A percentile compares a stretch with the other conserved stretches of the same genome.
Evolutionary conservation across 2,888 invertebrate genomes (phyloP).

Genomic region (Acrobasis repandana): DNA sequence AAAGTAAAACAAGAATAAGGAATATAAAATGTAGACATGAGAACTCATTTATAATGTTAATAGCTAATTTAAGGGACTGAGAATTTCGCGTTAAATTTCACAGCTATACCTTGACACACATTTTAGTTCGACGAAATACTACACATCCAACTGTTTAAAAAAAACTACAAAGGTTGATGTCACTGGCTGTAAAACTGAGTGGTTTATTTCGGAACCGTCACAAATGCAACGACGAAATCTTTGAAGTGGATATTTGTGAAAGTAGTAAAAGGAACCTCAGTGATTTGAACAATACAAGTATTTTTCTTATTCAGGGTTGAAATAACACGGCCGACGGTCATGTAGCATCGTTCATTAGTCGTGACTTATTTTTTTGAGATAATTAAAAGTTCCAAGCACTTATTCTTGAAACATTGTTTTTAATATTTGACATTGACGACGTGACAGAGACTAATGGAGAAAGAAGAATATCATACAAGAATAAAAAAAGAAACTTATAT

Average conservation of each 20-base stretch:
- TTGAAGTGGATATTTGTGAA: conserved; percentile 7
- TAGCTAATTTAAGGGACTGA: conserved; percentile 7
- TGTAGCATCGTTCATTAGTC: background rate
- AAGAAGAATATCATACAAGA: too few relatives aligned
- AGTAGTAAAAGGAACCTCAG: conserved; percentile 9
- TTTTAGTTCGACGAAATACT: conserved; percentile 48
- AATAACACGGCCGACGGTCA: background rate
- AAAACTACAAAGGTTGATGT: conserved; percentile 58
- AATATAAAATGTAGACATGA: background rate
- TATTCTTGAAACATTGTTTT: background rate
- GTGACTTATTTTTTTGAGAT: conserved; percentile 4
- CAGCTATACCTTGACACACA: conserved; percentile 60
- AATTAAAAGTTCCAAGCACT: background rate
- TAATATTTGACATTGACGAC: background rate
- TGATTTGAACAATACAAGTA: conserved; percentile 6
- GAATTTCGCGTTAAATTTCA: conserved; percentile 20
- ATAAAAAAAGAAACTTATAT: too few relatives aligned
- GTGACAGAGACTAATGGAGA: background rate
- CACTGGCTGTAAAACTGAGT: conserved; percentile 53
- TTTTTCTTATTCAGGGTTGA: conserved; percentile 2
- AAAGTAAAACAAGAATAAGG: background rate
- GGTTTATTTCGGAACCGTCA: conserved; percentile 50
- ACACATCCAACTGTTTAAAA: conserved; percentile 49
- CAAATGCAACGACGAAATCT: conserved; percentile 18
- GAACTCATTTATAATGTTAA: background rate